Percentiles rank a stretch among this genome's conserved stretches.
Evolutionary conservation across 2,888 invertebrate species (phyloP).

Genomic region (Cremastobaeus sp.): DNA sequence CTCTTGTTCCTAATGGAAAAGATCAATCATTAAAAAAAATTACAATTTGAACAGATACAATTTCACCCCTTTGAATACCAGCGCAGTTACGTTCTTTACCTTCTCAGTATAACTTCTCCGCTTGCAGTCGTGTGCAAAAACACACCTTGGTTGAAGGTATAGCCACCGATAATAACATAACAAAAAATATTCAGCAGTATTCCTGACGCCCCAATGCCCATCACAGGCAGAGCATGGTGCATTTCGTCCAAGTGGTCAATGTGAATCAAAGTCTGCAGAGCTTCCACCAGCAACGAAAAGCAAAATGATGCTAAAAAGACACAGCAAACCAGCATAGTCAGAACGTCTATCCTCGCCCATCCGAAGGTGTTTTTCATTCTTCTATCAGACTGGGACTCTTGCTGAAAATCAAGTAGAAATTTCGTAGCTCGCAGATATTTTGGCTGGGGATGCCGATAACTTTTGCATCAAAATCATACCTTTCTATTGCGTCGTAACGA

Average conservation of each 20-base stretch:
- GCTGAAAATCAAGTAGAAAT: constrained; percentile 67
- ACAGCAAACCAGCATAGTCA: constrained; percentile 89
- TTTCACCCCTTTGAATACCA: too few species aligned
- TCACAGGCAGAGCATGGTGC: constrained; percentile 86
- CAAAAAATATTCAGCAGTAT: constrained; percentile 87
- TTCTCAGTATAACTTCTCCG: constrained; percentile 82
- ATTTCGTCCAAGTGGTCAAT: constrained; percentile 85
- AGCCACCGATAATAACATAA: constrained; percentile 89
- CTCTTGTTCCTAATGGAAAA: constrained; percentile 58
- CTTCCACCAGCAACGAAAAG: constrained; percentile 89
- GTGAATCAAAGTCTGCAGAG: constrained; percentile 88
- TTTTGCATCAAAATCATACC: too few species aligned
- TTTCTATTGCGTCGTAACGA: too few species aligned
- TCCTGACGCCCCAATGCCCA: constrained; percentile 85
- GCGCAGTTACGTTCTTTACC: too few species aligned
- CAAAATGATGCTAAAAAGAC: constrained; percentile 90
- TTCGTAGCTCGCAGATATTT: too few species aligned
- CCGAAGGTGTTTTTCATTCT: constrained; percentile 92
- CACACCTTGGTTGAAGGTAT: constrained; percentile 85
- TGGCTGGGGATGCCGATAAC: too few species aligned
- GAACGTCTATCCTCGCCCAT: constrained; percentile 94
- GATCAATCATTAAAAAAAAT: constrained; percentile 21
- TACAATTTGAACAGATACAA: neutral
- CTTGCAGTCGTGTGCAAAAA: constrained; percentile 83
- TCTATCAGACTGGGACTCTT: constrained; percentile 81